Evolutionary conservation across 2,797 vertebrate genomes (phyloP), one percentile per base, ranked within the genome.

Genomic region (Geotrypetes seraphini): DNA sequence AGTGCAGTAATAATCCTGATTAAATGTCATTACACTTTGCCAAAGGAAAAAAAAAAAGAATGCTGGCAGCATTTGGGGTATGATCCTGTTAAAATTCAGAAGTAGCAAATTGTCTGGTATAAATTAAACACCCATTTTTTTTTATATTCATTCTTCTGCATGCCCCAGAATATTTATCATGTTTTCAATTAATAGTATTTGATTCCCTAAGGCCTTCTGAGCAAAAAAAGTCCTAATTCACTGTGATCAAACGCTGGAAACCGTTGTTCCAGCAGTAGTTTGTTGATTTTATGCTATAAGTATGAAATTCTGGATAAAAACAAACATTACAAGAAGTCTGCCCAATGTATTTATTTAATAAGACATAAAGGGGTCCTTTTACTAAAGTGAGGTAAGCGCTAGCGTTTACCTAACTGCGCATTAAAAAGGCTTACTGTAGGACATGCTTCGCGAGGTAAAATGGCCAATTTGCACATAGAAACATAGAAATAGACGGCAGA

Each of bases 81-180:
- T 28, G 42, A 41, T 53, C 60, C 57, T 69, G 61, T 75, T 78
- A 69, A 76, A 70, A 75, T 79, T 64, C 66, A 73, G 66, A 57
- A 45, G 56, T 71, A 69, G 64, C 57, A 72, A 60, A 65, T 70
- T 62, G 53, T 60, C 69, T 73, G 63, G 53, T 59, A 36, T 63
- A 52, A 67, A 74, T 73, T 75, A 71, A 66, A 50, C 51, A 54
- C 50, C 58, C 61, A 70, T 68, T 68, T 74, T 64, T n/a, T 69
- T 64, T 69, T 55, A 59, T 54, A 63, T 58, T 26, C 61, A 47
- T 69, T 75, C 63, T 56, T 19, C 54, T 54, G 50, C 54, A 41
- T 44, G 37, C 55, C 47, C 43, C 36, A 38, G 63, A 70, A 65
- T 79, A 76, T 67, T 71, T 78, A 68, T 82, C 78, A 73, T 82